Evolutionary conservation across 1,140 invertebrate species (phyloP), one percentile per base, ranked within the genome.

Genomic region (Temnothorax curvispinosus): DNA sequence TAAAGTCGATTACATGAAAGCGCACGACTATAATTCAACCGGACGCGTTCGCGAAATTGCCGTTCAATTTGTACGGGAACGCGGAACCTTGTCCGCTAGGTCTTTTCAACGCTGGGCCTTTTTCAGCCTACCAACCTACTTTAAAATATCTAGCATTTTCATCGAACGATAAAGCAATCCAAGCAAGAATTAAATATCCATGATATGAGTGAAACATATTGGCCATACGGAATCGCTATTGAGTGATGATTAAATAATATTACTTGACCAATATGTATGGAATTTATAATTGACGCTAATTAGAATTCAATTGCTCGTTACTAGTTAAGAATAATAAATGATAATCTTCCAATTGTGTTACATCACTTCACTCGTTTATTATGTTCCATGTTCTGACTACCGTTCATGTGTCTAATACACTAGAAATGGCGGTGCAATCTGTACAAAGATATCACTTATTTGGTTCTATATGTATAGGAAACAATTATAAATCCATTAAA

Each of bases 1-100:
- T 65, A 88, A 92, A 91, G 86, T 90, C 87, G 89, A 92, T 92
- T 92, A 89, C 88, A 82, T 88, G 75, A 87, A 58, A 82, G 75
- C 81, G 75, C 75, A 81, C 87, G 86, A 56, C 80, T 84, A 89
- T 92, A 92, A 92, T 91, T 92, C 87, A 89, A 84, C 77, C 85
- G 82, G 80, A 86, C 87, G 76, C 81, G 38, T 87, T 85, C 86
- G 69, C 74, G 77, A 90, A 92, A 92, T 93, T 92, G 88, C 88
- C 87, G 87, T 90, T 88, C 89, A 89, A 92, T 91, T 86, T 90
- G 88, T 78, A 87, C 78, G 54, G 75, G 64, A 81, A 78, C 27
- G 71, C 64, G 69, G 78, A 86, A 92, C 88, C 80, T 87, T 77
- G 75, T 62, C 86, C 87, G 77, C 88, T 75, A 27, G 82, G 21